Evolutionary conservation across 30 jellyfish, hydroid and myxozoan genomes (phyloP).

Genomic region (Haliclystus octoradiatus): DNA sequence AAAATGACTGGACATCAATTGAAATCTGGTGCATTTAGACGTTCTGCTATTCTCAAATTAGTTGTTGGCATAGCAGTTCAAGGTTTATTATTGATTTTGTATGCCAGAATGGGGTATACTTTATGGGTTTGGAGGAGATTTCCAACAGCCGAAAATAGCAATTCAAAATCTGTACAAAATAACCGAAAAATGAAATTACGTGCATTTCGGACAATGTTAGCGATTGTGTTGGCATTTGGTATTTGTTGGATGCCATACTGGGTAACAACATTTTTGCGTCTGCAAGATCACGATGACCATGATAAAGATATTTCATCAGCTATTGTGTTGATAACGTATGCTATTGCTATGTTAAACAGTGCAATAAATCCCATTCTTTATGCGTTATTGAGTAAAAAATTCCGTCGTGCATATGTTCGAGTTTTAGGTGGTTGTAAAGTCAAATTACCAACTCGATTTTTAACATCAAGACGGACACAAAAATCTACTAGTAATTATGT

Average conservation of each 20-base stretch:
- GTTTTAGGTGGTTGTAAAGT: conserved; percentile 33
- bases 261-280: conserved; percentile 32
- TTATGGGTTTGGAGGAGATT: conserved; percentile 31
- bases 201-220: conserved; percentile 44
- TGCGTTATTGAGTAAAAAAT: conserved; percentile 33
- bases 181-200: conserved; percentile 8
- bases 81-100: conserved; percentile 18
- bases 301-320: conserved; percentile 29
- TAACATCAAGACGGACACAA: too few species aligned
- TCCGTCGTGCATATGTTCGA: conserved; percentile 19
- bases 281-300: conserved; percentile 4
- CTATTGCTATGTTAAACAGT: conserved; percentile 45
- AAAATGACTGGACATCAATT: conserved; percentile 38
- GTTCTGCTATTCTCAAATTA: conserved; percentile 14
- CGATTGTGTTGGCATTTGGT: conserved; percentile 30
- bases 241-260: conserved; percentile 55
- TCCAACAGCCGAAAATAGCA: conserved; percentile 30
- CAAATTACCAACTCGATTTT: too few species aligned
- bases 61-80: conserved; percentile 18
- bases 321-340: conserved; percentile 22
- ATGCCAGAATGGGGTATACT: conserved; percentile 18
- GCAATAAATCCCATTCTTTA: conserved; percentile 42
- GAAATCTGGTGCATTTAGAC: conserved; percentile 10
- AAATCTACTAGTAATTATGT: too few species aligned
- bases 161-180: conserved; percentile 13